These are phyloP conservation scores for Acleris literana DNA, from an alignment of 2,888 invertebrate genomes.

Conservation along the genomic window DNA sequence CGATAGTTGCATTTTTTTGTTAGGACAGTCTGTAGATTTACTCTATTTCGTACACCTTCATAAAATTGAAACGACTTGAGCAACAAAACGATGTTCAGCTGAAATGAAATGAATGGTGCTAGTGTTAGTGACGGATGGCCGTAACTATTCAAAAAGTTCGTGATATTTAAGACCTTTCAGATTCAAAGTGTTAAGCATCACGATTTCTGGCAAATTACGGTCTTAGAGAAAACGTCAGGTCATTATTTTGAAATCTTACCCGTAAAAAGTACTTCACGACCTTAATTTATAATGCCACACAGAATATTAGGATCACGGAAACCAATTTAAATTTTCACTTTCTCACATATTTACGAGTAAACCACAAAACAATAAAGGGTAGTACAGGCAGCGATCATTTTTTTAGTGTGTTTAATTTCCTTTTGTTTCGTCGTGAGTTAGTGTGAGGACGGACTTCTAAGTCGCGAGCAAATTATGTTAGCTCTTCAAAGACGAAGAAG, in stretches of 20 bases:
- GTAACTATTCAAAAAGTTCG: neutral
- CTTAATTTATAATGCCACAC: too few relatives aligned
- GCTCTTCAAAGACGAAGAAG: too few relatives aligned
- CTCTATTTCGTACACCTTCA: conserved; percentile 12
- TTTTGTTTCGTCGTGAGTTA: too few relatives aligned
- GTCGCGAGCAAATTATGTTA: too few relatives aligned
- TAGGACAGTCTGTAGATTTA: conserved; percentile 12
- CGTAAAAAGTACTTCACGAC: too few relatives aligned
- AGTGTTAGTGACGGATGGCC: neutral
- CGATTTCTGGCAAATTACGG: neutral
- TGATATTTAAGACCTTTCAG: neutral
- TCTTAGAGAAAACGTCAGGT: neutral
- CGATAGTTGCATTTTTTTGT: neutral
- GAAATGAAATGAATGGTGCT: conserved; percentile 17
- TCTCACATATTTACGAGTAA: too few relatives aligned
- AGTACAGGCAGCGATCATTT: too few relatives aligned
- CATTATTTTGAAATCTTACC: neutral
- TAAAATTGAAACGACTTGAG: conserved; percentile 15
- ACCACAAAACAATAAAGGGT: too few relatives aligned
- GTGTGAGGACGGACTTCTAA: too few relatives aligned
- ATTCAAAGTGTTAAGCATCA: neutral
- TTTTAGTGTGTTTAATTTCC: too few relatives aligned
- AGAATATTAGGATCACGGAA: too few relatives aligned
- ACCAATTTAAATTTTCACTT: too few relatives aligned
- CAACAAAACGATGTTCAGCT: conserved; percentile 24